A percentile compares a stretch with the other conserved stretches of the same genome.
Conservation (phyloP, 1,140 invertebrate species). For the Drosophila kurseongensis region DNA sequence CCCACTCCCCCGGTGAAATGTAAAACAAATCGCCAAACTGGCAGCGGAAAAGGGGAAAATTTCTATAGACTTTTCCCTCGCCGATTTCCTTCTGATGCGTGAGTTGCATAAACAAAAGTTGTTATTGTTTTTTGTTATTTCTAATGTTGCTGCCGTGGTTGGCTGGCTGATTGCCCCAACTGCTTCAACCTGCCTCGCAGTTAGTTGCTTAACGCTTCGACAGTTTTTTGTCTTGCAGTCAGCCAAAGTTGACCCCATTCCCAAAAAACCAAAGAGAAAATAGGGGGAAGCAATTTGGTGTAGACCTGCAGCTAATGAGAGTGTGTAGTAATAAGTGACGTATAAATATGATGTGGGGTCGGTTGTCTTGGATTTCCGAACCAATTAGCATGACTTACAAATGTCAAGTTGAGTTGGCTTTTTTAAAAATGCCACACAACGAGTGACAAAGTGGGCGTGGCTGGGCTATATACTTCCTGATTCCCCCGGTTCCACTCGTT, state of each 20-base stretch:
- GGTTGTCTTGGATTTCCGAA: constrained; percentile 45
- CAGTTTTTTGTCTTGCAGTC: constrained; percentile 52
- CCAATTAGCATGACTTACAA: constrained; percentile 70
- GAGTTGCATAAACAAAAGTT: constrained; percentile 71
- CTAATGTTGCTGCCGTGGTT: constrained; percentile 5
- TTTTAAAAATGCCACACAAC: constrained; percentile 26
- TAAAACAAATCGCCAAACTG: constrained; percentile 50
- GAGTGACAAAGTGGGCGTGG: constrained; percentile 3
- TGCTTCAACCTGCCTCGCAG: constrained; percentile 26
- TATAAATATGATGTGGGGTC: constrained; percentile 52
- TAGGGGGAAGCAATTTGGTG: constrained; percentile 56
- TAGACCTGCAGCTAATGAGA: constrained; percentile 65
- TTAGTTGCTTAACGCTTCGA: constrained; percentile 72
- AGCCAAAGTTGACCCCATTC: constrained; percentile 63
- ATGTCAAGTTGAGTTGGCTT: constrained; percentile 51
- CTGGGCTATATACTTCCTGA: constrained; percentile 42
- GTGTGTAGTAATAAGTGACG: constrained; percentile 43
- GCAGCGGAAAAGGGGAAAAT: constrained; percentile 58
- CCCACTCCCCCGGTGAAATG: constrained; percentile 30
- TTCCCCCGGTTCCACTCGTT: constrained; percentile 12
- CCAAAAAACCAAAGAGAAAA: constrained; percentile 8
- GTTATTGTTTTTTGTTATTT: constrained; percentile 12
- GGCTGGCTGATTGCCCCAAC: constrained; percentile 57
- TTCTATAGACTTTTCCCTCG: constrained; percentile 57
- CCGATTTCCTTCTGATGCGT: constrained; percentile 50